Evolutionary conservation across 2,113 vertebrate genomes (phyloP), one percentile per base, ranked within the genome.

Genomic region (Monarcha castaneiventris): DNA sequence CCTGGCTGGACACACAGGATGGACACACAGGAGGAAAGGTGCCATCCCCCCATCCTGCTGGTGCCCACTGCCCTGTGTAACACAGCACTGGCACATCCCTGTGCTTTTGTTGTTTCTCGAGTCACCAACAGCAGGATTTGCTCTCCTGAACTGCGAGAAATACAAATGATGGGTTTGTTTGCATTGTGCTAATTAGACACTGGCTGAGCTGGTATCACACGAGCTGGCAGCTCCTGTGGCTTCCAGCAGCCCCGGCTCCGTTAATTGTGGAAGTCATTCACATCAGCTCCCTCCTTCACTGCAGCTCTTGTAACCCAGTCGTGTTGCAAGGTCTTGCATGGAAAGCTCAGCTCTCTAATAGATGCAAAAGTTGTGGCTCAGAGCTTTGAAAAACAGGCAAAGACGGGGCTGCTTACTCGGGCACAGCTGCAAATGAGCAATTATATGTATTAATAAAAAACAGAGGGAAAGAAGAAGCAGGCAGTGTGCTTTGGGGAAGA

Each of bases 141-240:
- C 93, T 98, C 96, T 97, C 96, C 82, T 94, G 97, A 97, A 96
- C 97, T 27, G 27, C 30, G 66, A 97, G 95, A 97, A 97, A 96
- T 95, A 97, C 96, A 97, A 96, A 96, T 94, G 97, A 97, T 96
- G 96, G 92, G 97, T 97, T 98, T 97, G 97, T 98, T 98, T 98
- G 97, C 95, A 92, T 96, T 97, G 96, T 92, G 97, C 96, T 98
- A 98, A 98, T 98, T 97, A 98, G 97, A 92, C 72, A 87, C 44
- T 93, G 95, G 94, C 96, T 93, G 81, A 51, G 97, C 87, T 62
- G 88, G 88, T 93, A 85, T 92, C 94, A 68, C 3, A 20, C 30
- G 46, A 96, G 94, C 94, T 96, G 97, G 92, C 97, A 97, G 96
- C 59, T 56, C 94, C 94, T 95, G 95, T 62, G 49, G 81, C 86